phyloP scores from a whole-genome alignment of 2,113 vertebrate genomes.

The Hippocampus mohnikei region DNA sequence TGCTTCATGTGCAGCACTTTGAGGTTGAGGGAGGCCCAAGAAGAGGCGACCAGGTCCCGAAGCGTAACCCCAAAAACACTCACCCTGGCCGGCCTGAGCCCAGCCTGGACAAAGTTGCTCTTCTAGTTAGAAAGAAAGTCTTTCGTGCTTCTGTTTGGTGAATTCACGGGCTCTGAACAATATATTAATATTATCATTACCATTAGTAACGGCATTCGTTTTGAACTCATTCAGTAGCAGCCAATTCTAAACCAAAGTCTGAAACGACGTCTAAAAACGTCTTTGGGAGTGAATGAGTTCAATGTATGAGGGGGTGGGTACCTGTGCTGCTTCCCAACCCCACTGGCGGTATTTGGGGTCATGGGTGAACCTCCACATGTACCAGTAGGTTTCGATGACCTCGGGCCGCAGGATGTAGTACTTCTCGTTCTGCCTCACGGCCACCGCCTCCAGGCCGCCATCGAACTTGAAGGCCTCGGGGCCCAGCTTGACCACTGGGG shows the following conservation, averaged over 20 bases:
- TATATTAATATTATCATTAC: background rate
- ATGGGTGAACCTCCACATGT: slow-evolving; percentile 97
- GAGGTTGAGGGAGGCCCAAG: too few relatives aligned
- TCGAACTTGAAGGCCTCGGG: slow-evolving; percentile 98
- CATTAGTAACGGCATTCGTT: background rate
- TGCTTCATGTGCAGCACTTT: too few relatives aligned
- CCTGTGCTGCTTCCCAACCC: slow-evolving; percentile 97
- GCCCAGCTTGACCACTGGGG: slow-evolving; percentile 88
- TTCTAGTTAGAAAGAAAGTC: too few relatives aligned
- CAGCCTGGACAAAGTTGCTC: too few relatives aligned
- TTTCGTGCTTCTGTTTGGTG: background rate
- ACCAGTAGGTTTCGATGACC: slow-evolving; percentile 99
- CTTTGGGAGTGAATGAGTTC: too few relatives aligned
- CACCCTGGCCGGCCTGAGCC: too few relatives aligned
- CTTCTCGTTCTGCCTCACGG: slow-evolving; percentile 94
- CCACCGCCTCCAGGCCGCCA: slow-evolving; percentile 90
- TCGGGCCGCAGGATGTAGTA: slow-evolving; percentile 97
- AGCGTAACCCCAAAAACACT: too few relatives aligned
- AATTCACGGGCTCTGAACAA: background rate
- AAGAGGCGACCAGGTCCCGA: too few relatives aligned
- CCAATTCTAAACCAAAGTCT: too few relatives aligned
- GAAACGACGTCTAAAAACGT: too few relatives aligned
- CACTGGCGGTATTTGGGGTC: slow-evolving; percentile 95
- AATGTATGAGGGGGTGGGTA: slow-evolving; percentile 50
- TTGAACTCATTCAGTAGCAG: too few relatives aligned